Base-by-base conservation (phyloP, 2,888 invertebrate genomes). In the Azorinus chamasolen region DNA sequence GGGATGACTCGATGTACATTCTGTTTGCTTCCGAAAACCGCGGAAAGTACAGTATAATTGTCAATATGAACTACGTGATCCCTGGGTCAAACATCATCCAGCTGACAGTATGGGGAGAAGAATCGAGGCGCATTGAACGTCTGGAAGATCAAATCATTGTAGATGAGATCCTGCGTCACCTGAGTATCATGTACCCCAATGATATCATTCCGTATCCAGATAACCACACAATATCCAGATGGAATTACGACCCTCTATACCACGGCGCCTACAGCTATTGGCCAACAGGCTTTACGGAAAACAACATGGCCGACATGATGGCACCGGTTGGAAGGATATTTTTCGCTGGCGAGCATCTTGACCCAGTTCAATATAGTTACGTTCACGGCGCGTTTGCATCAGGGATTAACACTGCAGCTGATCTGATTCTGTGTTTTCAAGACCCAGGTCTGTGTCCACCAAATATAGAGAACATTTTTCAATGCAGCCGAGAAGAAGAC, bases 261-360 rank as follows among this genome's bases (percentile, higher is more conserved):
- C 24, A 22, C 25, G 75, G 75, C n/a, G 64, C 75, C 5, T 75
- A 58, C 43, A 55, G 59, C 37, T 70, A 70, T 61, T 75, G 75
- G 75, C 69, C 75, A 12, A 27, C 69, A 1, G 69, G 69, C 1
- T 74, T 62, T 39, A 68, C 66, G 5, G 6, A 43, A 5, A 51
- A 68, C 16, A 41, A 48, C 25, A 54, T 66, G 46, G 46, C 39
- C 2, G 57, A 55, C 1, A 54, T 79, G 8, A 62, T 55, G 24
- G 68, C 75, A 39, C 75, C 66, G 1, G 65, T 72, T 14, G 79
- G 73, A 4, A 43, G 76, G 14, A 18, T 82, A 0, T 55, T 65
- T 57, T 82, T 82, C 22, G 75, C 78, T 2, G 82, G 82, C 6
- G 81, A 79, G 39, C 62, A 74, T 32, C 39, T 51, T 10, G 24